Evolutionary conservation across 2,113 vertebrate genomes (phyloP).

Genomic region (Jacana jacana): DNA sequence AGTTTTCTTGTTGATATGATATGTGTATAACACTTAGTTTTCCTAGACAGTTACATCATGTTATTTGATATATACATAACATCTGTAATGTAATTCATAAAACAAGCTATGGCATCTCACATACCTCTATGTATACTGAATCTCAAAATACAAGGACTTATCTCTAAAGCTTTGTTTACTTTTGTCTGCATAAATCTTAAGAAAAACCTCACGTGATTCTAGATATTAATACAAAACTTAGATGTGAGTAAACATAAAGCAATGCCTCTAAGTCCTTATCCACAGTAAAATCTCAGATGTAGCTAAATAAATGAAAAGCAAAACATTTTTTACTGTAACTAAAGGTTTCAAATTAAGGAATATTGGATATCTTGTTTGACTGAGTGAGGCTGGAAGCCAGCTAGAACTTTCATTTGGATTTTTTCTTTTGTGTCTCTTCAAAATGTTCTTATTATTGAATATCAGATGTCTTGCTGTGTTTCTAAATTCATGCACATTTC

Average conservation of each 20-base stretch:
- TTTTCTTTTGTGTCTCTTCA: constrained; percentile 49
- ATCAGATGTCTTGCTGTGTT: constrained; percentile 67
- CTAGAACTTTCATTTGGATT: constrained; percentile 42
- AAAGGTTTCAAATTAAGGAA: constrained; percentile 9
- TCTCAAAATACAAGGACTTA: neutral
- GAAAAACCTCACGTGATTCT: neutral
- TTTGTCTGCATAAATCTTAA: neutral
- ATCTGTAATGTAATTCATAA: neutral
- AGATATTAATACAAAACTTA: neutral
- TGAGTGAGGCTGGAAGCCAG: constrained; percentile 38
- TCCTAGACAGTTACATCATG: neutral
- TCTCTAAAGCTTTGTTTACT: neutral
- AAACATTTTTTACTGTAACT: neutral
- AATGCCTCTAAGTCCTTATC: neutral
- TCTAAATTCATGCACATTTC: constrained; percentile 69
- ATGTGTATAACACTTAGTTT: neutral
- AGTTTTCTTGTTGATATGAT: neutral
- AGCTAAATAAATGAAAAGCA: neutral
- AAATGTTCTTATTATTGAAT: constrained; percentile 66
- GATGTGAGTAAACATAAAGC: neutral
- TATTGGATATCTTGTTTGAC: constrained; percentile 6
- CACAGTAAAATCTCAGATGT: neutral
- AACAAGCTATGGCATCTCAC: neutral
- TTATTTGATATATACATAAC: neutral
- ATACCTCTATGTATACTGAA: neutral